Evolutionary conservation across 1,140 invertebrate genomes (phyloP), one percentile per base, ranked within the genome.

Genomic region (Steinernema feltiae): DNA sequence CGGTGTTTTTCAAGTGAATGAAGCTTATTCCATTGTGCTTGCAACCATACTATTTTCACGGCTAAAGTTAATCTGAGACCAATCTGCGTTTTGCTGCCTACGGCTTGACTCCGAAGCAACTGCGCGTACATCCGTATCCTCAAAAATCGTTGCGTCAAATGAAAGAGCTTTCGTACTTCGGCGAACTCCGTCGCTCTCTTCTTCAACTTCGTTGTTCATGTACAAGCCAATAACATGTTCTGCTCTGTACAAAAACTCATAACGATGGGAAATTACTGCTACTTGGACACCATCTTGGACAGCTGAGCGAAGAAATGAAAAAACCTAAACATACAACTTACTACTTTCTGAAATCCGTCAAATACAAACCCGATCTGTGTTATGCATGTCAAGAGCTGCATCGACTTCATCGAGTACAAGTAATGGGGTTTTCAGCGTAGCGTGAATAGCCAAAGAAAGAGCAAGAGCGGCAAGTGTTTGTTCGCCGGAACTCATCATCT

Each of bases 401-500:
- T 63, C 53, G 15, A 63, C 24, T 27, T 63, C 53, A 27, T 63
- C 53, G 12, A 63, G 53, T 7, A 63, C 24, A 3, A 63, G 53
- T 21, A 63, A 7, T 3, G 53, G 53, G 3, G 53, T 63, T 3
- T 63, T 63, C 3, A 27, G 24, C 2, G 53, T 63, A 3, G 53
- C 53, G 53, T 63, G 53, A 21, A 63, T 27, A 3, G 53, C 53
- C 24, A 63, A 27, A 21, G 53, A 15, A 3, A 63, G 53, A 12
- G 53, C 53, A 3, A 63, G 53, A 3, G 53, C 12, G 15, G 53
- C 53, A 3, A 63, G 53, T 3, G 53, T 27, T 63, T 63, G 53
- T 27, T 63, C 53, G 15, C 53, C 53, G 15, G 53, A 63, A 27
- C 53, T 63, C 53, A 63, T 63, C 53, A 63, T 63, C 53, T 63